These are phyloP conservation scores for Nephila pilipes DNA, from an alignment of 1,140 invertebrate genomes.

Conservation along the genomic window DNA sequence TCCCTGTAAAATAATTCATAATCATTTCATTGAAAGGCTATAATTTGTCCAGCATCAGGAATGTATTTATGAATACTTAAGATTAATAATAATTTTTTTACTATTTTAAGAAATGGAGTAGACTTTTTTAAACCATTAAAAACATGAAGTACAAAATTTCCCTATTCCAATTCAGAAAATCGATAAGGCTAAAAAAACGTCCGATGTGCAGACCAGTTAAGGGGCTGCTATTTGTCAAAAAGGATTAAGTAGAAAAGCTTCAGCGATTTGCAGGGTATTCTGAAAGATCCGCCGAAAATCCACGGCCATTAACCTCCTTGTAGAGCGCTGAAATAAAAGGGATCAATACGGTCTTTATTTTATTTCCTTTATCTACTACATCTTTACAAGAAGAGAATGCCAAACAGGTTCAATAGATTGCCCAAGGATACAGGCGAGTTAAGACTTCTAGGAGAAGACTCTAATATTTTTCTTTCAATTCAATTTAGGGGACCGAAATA, in stretches of 20 bases:
- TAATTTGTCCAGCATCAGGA: too few species aligned
- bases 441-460: too few species aligned
- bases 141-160: not conserved
- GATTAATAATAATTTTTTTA: too few species aligned
- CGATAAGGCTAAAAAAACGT: conserved; percentile 38
- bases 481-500: too few species aligned
- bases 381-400: not conserved
- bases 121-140: not conserved
- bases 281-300: conserved; percentile 62
- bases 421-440: not conserved
- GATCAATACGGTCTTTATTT: conserved; percentile 63
- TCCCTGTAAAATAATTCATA: too few species aligned
- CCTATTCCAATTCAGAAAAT: not conserved
- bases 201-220: conserved; percentile 44
- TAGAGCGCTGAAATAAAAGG: not conserved
- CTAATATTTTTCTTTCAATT: too few species aligned
- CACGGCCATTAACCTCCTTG: conserved; percentile 59
- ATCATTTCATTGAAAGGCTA: too few species aligned
- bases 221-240: conserved; percentile 53
- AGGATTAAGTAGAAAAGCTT: conserved; percentile 62
- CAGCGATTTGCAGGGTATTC: conserved; percentile 70
- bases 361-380: conserved; percentile 63
- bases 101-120: too few species aligned
- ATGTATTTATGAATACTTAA: too few species aligned
- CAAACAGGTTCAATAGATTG: conserved; percentile 2